Evolutionary conservation across 1,140 invertebrate genomes (phyloP), one percentile per base, ranked within the genome.

Genomic region (Drosophila burlai): DNA sequence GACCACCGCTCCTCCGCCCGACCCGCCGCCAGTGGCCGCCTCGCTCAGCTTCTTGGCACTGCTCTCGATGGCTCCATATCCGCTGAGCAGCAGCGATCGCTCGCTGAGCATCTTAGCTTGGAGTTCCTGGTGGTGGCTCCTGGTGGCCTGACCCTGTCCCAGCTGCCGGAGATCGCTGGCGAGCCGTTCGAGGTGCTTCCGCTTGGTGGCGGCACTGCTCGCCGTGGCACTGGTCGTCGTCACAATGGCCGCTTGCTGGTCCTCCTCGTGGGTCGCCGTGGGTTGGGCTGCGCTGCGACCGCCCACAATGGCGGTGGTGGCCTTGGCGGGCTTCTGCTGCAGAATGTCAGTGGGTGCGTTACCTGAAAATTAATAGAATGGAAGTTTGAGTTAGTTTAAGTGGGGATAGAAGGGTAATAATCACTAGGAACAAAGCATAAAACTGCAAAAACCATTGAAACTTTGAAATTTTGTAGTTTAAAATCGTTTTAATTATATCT

Each of bases 331-430:
- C 82, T 83, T 83, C 83, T 91, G 86, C 69, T 86, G 83, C 74
- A 91, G 74, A 72, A 91, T 81, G 76, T 91, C 86, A 58, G 86
- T 91, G 83, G 86, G 83, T 69, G 85, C 82, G 86, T 91, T 91
- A 91, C 76, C 86, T 91, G 73, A 58, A 4, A 80, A 62, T 4
- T 2, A 18, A 59, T 1, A 15, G 24, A 66, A 47, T 1, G 10
- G 3, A 62, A 11, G 38, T 38, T 7, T 11, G 11, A 46, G 29
- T 38, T 26, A 43, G 46, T 49, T 0, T 15, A 16, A 8, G 1
- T 3, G 4, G 6, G 3, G 0, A 15, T 8, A 47, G 3, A 47
- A 24, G 2, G 8, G 21, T 3, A 47, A 47, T 4, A 47, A 47
- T 24, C 45, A 46, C 21, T 46, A n/a, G n/a, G n/a, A n/a, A n/a